Base-by-base conservation (phyloP, 2,113 vertebrate species). In the Todiramphus saurophagus region DNA sequence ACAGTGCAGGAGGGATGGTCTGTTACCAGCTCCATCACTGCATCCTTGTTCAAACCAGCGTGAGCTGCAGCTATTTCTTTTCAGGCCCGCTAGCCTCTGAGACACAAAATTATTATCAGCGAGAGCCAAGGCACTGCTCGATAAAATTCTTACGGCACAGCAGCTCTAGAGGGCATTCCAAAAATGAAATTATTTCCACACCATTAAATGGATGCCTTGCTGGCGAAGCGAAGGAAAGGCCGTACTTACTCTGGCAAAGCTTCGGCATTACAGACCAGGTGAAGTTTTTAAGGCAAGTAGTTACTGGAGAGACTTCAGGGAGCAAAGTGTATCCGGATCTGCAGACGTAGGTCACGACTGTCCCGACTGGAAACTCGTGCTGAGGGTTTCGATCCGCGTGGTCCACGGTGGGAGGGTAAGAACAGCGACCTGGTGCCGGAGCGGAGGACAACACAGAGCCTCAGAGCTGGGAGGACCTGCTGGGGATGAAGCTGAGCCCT, bases 201-300 rank as follows among this genome's bases (percentile, higher is more conserved):
- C 9, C 20, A 3, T 7, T 24, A 7, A 19, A 6, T 0, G 0
- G 2, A 6, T 19, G 60, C 11, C 39, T 25, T 20, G 24, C 3
- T 31, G 82, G 53, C 10, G 18, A 37, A 68, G 60, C 0, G 1
- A 9, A 46, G 48, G 56, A 27, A 50, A 18, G 0, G 3, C 2
- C 0, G 2, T 7, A 95, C 96, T 95, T 59, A 96, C 96, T 43
- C 78, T 73, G 87, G 70, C 96, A 97, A 7, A 97, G 84, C 62
- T 21, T n/a, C 2, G 95, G 84, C 13, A 85, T 8, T 4, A 3
- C 0, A 1, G 92, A 68, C 96, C 96, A 97, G 0, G 95, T 91
- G 43, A 96, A 46, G 18, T 96, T 96, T 44, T 51, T 46, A 2
- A 93, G 95, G 6, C 96, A 97, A 4, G 92, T 96, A 5, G 30